Conservation (phyloP, 2,113 vertebrate genomes). For the Bos javanicus region DNA sequence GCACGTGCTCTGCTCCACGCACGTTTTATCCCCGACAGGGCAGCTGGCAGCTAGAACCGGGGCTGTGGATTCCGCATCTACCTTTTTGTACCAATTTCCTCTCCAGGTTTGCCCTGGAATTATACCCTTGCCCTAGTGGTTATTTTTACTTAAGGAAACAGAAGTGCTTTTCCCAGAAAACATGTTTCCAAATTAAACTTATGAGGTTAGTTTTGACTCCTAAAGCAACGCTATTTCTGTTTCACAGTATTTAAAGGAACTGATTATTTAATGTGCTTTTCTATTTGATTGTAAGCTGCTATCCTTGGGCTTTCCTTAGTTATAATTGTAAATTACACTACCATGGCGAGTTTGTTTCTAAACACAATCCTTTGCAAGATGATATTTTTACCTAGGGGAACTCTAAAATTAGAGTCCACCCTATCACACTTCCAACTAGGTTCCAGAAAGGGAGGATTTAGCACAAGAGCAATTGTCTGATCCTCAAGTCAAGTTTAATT, state of each 20-base stretch:
- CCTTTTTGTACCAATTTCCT: background rate
- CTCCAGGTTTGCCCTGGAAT: constrained; percentile 4
- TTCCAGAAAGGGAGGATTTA: background rate
- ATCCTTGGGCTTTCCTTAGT: background rate
- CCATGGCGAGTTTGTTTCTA: background rate
- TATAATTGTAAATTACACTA: background rate
- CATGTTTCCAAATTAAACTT: constrained; percentile 32
- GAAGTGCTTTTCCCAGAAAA: constrained; percentile 22
- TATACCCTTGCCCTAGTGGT: background rate
- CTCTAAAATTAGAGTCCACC: background rate
- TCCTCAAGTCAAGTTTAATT: background rate
- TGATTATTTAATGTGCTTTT: background rate
- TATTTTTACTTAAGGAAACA: constrained; percentile 44
- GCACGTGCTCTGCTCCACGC: fast-evolving
- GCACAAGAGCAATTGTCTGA: background rate
- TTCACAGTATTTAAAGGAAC: background rate
- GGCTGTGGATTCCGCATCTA: background rate
- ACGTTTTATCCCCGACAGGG: fast-evolving
- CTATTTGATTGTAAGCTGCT: background rate
- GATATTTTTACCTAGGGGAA: background rate
- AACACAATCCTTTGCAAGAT: background rate
- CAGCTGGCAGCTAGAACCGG: background rate
- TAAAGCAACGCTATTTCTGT: background rate
- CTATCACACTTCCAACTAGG: background rate
- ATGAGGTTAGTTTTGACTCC: background rate